Evolutionary conservation across 2,888 invertebrate species (phyloP), one percentile per base, ranked within the genome.

Genomic region (Hoplodrina blanda): DNA sequence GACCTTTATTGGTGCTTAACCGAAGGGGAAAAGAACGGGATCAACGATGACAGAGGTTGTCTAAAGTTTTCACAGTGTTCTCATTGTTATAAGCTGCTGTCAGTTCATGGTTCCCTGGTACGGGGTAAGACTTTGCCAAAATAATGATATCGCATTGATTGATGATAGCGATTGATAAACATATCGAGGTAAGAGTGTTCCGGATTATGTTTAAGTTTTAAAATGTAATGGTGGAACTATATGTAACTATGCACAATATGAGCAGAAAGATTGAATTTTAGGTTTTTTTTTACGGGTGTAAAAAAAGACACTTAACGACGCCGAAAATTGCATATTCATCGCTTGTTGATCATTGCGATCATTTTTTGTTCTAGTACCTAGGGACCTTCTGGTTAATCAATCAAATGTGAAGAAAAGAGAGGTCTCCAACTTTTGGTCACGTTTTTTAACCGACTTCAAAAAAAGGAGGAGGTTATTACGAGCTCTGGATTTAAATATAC

Each of bases 41-140:
- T 30, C 85, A 90, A 61, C 91, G 93, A 93, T 94, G 94, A 94
- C 92, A 90, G 76, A 78, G 76, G 69, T 80, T 82, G 56, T 65
- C 85, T 13, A 86, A 71, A 13, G 86, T 90, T 37, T 87, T 90
- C 57, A 85, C 83, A 73, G 76, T 86, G 59, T 87, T 90, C 57
- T 85, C 83, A 73, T 76, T 86, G 59, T 76, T 76, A 65, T 81
- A 80, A 61, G 49, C 57, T 69, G 55, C 49, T 69, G 60, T 71
- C 64, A 69, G 72, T 57, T 73, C 64, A 69, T 80, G 69, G 63
- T 79, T 52, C 57, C 71, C 69, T 80, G 65, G 70, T 81, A 75
- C 5, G 44, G 64, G 60, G 41, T 55, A 44, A 37, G 49, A 62
- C 53, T 64, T 74, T 71, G 80, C 81, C 77, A 82, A 85, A 82